Evolutionary conservation across 2,113 vertebrate species (phyloP), one percentile per base, ranked within the genome.

Genomic region (Nothobranchius furzeri): DNA sequence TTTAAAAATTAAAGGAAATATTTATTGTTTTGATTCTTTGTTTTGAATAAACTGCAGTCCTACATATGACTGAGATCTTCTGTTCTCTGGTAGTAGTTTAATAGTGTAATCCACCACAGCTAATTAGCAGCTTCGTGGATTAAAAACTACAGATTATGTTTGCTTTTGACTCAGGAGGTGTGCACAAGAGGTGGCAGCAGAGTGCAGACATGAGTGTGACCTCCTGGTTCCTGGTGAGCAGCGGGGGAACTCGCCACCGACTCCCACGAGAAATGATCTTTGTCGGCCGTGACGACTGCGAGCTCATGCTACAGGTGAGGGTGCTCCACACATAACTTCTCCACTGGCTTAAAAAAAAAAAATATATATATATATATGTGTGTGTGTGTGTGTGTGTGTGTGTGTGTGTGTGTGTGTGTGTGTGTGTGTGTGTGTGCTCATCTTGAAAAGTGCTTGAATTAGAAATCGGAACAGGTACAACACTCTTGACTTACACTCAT

Each of bases 191-290:
- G 75, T 64, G 65, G 66, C 78, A 72, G 53, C 68, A 76, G 67
- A 51, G 58, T 79, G 84, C 86, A 94, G 92, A 95, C 93, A 99
- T 99, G 98, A 99, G 97, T 82, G 92, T 99, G 86, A 99, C 96
- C 85, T 98, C 98, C 52, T 99, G 98, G 98, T 99, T 99, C 95
- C 94, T 99, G 92, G 98, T 99, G 90, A 99, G 95, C 95, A 98
- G 95, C 76, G 96, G 96, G 89, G 98, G 98, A 75, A 98, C 96
- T 62, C 94, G 97, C 69, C 97, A 99, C 70, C 94, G 98, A 62
- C 95, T 99, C 86, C 98, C 98, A 77, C 94, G 96, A 57, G 98
- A 99, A 88, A 99, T 99, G 98, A 99, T 99, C 92, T 99, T 99
- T 84, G 98, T 99, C 20, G 98, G 98, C 68, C 94, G 98, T 83